Base-by-base conservation (phyloP, 1,140 invertebrate species). In the Caerostris extrusa region DNA sequence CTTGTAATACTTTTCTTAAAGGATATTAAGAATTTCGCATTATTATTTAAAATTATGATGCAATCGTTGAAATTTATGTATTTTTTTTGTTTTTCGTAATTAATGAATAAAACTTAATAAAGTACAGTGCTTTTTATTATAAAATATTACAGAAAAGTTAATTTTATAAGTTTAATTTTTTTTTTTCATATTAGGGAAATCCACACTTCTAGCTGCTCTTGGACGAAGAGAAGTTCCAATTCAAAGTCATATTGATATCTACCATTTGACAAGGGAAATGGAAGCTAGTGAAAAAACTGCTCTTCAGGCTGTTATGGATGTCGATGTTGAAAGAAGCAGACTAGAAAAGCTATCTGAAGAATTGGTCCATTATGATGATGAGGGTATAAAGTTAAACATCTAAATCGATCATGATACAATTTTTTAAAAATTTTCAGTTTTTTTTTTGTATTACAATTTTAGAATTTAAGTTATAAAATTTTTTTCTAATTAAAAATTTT, bases 191-290 rank as follows among this genome's bases (percentile, higher is more conserved):
- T 50, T 95, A 98, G 98, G 98, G 82, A 99, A 99, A 96, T 99
- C 99, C 3, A 99, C 99, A 7, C 96, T 99, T 93, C 96, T 99
- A 94, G 97, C 98, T 53, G 98, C 98, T 5, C 96, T 99, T 83
- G 99, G 98, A 93, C 98, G 98, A 94, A 97, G 98, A 57, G 99
- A 99, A 96, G 97, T 99, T 34, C 98, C 99, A 4, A 98, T 99
- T 94, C 99, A 99, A 17, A 97, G 99, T 17, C 98, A 99, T 95
- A 98, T 99, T 95, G 99, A 99, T 96, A 99, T 99, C 95, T 99
- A 99, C 96, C 98, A 99, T 96, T 97, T 99, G 95, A 98, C 98
- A 7, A 97, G 99, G 91, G 99, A 99, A 96, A 99, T 99, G 97
- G 98, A 98, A 5, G 98, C 99, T 14, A 98, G 98, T 94, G 98